A percentile compares a stretch with the other conserved stretches of the same genome.
These are phyloP conservation scores for Crenuchus spilurus DNA, from an alignment of 2,797 vertebrate species.

Conservation along the genomic window DNA sequence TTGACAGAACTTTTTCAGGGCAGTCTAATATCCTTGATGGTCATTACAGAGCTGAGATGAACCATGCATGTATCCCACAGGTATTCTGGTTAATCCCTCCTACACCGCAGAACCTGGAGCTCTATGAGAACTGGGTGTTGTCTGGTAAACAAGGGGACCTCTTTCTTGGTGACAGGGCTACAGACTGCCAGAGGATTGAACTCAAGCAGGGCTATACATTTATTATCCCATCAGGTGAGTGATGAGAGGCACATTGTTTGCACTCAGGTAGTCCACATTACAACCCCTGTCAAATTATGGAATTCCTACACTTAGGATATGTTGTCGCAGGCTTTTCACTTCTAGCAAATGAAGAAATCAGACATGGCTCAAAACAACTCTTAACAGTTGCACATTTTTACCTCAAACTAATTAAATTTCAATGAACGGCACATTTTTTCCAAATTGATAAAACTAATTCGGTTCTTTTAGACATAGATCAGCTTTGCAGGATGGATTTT, in stretches of 20 bases:
- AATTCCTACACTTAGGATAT: too few species aligned
- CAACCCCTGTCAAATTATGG: too few species aligned
- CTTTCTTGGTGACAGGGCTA: constrained; percentile 90
- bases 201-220: constrained; percentile 95
- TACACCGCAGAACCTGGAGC: constrained; percentile 92
- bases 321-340: too few species aligned
- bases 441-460: too few species aligned
- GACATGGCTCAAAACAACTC: too few species aligned
- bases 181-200: constrained; percentile 93
- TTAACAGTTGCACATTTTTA: too few species aligned
- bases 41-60: neutral
- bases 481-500: too few species aligned
- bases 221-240: constrained; percentile 92
- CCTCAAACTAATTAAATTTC: too few species aligned
- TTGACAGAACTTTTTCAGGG: neutral
- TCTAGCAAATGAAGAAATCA: too few species aligned
- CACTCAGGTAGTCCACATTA: neutral
- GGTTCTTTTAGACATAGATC: too few species aligned
- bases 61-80: constrained; percentile 64
- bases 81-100: constrained; percentile 98
- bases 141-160: constrained; percentile 97
- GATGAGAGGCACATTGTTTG: neutral
- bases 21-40: neutral
- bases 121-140: constrained; percentile 97
- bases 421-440: too few species aligned